Evolutionary conservation across 2,113 vertebrate species (phyloP).

Genomic region (Labrus mixtus): DNA sequence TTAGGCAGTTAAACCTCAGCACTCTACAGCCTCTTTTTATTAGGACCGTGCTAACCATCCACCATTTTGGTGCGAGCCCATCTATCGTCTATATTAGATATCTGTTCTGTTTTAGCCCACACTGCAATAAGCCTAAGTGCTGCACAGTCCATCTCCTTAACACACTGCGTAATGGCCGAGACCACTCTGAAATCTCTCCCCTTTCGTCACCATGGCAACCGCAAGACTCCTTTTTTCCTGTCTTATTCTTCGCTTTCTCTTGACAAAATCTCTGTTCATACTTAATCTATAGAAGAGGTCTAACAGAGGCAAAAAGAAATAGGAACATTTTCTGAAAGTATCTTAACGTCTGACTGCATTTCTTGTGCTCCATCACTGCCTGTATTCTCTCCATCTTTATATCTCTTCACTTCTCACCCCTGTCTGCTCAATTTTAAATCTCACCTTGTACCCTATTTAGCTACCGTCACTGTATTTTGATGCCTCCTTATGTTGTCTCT

Average conservation of each 20-base stretch:
- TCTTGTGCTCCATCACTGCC: constrained; percentile 6
- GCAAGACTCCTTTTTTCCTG: constrained; percentile 34
- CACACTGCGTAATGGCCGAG: constrained; percentile 72
- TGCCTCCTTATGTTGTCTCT: constrained; percentile 16
- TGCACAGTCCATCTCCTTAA: constrained; percentile 68
- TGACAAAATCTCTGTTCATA: constrained; percentile 60
- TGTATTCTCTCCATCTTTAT: constrained; percentile 1
- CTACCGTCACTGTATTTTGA: constrained; percentile 1
- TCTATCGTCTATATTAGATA: constrained; percentile 71
- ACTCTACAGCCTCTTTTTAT: constrained; percentile 35
- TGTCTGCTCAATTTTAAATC: constrained; percentile 5
- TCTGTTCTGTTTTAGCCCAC: constrained; percentile 68
- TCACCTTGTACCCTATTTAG: constrained; percentile 2
- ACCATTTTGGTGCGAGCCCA: constrained; percentile 70
- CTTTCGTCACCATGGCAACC: constrained; percentile 76
- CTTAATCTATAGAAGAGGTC: constrained; percentile 55
- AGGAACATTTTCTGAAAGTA: constrained; percentile 53
- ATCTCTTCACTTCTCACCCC: background rate
- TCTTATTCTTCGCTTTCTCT: constrained; percentile 42
- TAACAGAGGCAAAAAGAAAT: constrained; percentile 43
- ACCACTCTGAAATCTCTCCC: constrained; percentile 69
- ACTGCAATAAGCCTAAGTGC: constrained; percentile 78
- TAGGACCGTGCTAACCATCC: constrained; percentile 41
- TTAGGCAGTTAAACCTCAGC: constrained; percentile 27
- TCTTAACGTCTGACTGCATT: constrained; percentile 36